Conservation (phyloP, 2,797 vertebrate species). For the Pseudochirops cupreus region DNA sequence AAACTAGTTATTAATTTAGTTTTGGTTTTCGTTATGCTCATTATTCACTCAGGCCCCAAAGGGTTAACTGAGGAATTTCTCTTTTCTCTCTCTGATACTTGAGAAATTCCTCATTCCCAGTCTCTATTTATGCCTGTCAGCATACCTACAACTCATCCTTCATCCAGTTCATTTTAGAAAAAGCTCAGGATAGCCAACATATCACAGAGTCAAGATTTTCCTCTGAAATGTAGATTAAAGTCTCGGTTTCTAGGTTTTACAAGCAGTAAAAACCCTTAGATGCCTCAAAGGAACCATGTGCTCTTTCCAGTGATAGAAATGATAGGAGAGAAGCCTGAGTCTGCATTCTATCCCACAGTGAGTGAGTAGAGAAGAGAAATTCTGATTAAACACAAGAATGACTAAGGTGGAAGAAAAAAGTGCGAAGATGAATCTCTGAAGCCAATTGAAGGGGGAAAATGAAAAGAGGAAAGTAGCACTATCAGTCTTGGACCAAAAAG, state of each 20-base stretch:
- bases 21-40: neutral
- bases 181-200: neutral
- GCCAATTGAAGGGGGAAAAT: neutral
- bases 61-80: neutral
- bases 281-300: neutral
- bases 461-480: neutral
- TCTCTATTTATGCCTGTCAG: neutral
- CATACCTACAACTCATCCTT: neutral
- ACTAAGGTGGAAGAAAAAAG: neutral
- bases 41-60: neutral
- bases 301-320: neutral
- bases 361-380: neutral
- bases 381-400: neutral
- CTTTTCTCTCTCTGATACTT: neutral
- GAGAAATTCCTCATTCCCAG: neutral
- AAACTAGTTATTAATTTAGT: neutral
- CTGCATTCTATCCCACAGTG: neutral
- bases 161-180: neutral
- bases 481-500: neutral
- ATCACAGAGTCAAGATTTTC: neutral
- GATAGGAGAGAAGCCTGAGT: neutral
- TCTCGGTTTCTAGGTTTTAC: neutral
- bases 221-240: neutral
- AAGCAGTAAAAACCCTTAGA: neutral
- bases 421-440: neutral